Percentiles rank a stretch among this genome's conserved stretches.
These are phyloP conservation scores for Canis aureus DNA, from an alignment of 2,113 vertebrate species.

Conservation along the genomic window DNA sequence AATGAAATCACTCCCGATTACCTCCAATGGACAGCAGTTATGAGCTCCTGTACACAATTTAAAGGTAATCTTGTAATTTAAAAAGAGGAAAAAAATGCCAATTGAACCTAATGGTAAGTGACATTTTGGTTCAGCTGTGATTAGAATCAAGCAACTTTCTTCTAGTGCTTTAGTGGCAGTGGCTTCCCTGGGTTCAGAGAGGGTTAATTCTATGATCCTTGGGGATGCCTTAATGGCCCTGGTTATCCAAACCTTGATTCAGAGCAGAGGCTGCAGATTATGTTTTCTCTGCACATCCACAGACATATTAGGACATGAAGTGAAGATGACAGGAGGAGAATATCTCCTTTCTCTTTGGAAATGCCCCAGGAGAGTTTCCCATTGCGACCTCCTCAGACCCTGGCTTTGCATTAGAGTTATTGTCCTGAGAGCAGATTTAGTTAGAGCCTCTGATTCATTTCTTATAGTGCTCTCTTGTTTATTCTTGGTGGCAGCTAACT, in stretches of 20 bases:
- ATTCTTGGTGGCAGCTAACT: conserved; percentile 90
- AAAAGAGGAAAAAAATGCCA: neutral
- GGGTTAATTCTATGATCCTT: conserved; percentile 88
- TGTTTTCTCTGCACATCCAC: conserved; percentile 86
- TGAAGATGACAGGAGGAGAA: conserved; percentile 88
- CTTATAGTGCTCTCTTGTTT: conserved; percentile 91
- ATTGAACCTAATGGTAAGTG: conserved; percentile 85
- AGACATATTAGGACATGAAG: conserved; percentile 88
- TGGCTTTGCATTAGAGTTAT: conserved; percentile 91
- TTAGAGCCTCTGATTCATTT: conserved; percentile 92
- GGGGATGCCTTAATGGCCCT: conserved; percentile 86
- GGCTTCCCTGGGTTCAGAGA: conserved; percentile 82
- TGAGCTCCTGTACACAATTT: conserved; percentile 68
- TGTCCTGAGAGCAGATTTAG: conserved; percentile 92
- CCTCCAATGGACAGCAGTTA: conserved; percentile 69
- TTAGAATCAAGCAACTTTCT: conserved; percentile 81
- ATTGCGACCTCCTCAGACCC: conserved; percentile 89
- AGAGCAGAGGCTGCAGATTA: conserved; percentile 80
- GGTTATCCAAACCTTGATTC: conserved; percentile 82
- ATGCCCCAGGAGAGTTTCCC: conserved; percentile 86
- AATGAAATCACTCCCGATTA: conserved; percentile 61
- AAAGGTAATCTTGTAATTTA: conserved; percentile 77
- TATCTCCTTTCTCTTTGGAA: conserved; percentile 88
- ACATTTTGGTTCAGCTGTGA: conserved; percentile 82
- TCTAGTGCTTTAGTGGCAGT: neutral